phyloP scores from a whole-genome alignment of 2,797 vertebrate genomes.

The Meriones psammophilus region DNA sequence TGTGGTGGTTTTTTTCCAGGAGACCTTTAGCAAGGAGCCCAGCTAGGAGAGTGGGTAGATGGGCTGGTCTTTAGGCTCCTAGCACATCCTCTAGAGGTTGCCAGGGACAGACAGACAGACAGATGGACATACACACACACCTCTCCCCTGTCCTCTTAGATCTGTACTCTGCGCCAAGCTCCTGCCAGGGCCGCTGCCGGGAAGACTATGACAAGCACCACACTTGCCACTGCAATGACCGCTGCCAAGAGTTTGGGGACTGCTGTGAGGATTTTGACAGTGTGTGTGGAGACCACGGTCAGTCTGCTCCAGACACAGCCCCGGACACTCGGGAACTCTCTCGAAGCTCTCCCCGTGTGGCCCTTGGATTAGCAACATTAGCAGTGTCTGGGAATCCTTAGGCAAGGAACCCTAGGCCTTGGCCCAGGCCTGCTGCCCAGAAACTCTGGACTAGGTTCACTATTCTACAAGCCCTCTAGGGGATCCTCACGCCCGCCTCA shows the following conservation, averaged over 20 bases:
- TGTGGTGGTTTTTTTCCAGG: background rate
- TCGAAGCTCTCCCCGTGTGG: background rate
- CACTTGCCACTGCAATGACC: conserved; percentile 86
- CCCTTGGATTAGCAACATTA: rapidly evolving
- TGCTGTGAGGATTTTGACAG: conserved; percentile 86
- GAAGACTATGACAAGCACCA: conserved; percentile 83
- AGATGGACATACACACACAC: background rate
- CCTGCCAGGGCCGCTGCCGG: conserved; percentile 87
- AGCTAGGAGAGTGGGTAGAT: background rate
- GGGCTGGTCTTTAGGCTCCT: background rate
- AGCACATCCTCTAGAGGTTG: background rate
- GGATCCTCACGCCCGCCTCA: background rate
- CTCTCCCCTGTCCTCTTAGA: conserved; percentile 63
- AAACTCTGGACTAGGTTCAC: background rate
- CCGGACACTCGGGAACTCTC: background rate
- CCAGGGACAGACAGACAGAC: background rate
- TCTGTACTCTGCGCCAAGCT: conserved; percentile 82
- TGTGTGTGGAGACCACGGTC: conserved; percentile 76
- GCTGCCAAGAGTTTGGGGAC: conserved; percentile 72
- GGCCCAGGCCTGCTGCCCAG: background rate
- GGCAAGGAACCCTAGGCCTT: background rate
- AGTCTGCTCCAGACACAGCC: conserved; percentile 35
- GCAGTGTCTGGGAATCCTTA: background rate
- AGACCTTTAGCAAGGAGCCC: conserved; percentile 4
- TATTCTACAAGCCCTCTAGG: background rate